Percentiles rank a stretch among this genome's conserved stretches.
Conservation (phyloP, 1,140 invertebrate species). For the Eumeta japonica region DNA sequence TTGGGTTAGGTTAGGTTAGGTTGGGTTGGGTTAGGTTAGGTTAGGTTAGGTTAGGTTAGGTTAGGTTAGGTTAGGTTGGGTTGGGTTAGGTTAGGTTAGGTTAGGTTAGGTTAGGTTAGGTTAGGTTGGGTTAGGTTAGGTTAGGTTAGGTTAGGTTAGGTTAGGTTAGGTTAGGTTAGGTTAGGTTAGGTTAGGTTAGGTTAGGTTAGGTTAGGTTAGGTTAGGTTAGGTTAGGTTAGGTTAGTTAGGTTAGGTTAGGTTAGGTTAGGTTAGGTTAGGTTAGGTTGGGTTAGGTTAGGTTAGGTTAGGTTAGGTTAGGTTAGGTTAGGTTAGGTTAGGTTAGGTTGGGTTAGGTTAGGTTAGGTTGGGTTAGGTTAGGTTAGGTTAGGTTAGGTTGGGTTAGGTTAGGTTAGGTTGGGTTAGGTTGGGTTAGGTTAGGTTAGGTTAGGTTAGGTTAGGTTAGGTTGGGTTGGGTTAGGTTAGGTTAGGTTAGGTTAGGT, state of each 20-base stretch:
- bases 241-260: too few relatives aligned
- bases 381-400: conserved; percentile 5
- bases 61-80: conserved; percentile 12
- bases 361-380: conserved; percentile 3
- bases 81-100: conserved; percentile 14
- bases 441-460: conserved; percentile 1
- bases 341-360: too few relatives aligned
- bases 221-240: too few relatives aligned
- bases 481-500: conserved; percentile 1
- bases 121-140: too few relatives aligned
- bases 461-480: conserved; percentile 4
- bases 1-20: conserved; percentile 7
- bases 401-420: background rate
- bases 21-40: conserved; percentile 12
- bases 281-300: too few relatives aligned
- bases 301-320: too few relatives aligned
- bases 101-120: conserved; percentile 15
- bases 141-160: too few relatives aligned
- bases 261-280: too few relatives aligned
- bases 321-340: too few relatives aligned
- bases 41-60: conserved; percentile 9
- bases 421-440: background rate
- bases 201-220: too few relatives aligned
- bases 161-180: too few relatives aligned
- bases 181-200: too few relatives aligned